These are phyloP conservation scores for Germaria angustata DNA, from an alignment of 2,888 invertebrate species.

Conservation along the genomic window DNA sequence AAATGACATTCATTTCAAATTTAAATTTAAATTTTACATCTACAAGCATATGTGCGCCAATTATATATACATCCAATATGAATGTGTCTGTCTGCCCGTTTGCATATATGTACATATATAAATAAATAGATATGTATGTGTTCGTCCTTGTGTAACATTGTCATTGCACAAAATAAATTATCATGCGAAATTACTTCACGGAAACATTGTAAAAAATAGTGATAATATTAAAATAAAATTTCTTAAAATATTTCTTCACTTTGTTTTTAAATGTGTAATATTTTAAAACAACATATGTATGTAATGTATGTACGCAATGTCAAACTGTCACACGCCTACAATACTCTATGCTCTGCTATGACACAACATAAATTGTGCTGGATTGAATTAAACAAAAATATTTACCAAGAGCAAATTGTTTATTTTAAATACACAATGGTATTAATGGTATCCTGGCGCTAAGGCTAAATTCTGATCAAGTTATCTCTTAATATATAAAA, in stretches of 20 bases:
- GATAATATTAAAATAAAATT: slow-evolving; percentile 11
- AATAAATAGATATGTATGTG: neutral
- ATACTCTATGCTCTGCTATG: slow-evolving; percentile 29
- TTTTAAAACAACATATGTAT: slow-evolving; percentile 40
- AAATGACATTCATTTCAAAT: slow-evolving; percentile 32
- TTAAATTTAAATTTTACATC: slow-evolving; percentile 14
- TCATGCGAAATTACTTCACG: slow-evolving; percentile 41
- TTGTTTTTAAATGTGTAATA: neutral
- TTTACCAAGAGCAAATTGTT: too few relatives aligned
- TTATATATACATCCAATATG: too few relatives aligned
- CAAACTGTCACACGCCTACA: slow-evolving; percentile 51
- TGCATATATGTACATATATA: neutral
- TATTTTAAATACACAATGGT: too few relatives aligned
- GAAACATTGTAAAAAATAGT: slow-evolving; percentile 33
- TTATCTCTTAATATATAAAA: too few relatives aligned
- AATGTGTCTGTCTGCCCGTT: neutral
- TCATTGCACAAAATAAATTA: slow-evolving; percentile 37
- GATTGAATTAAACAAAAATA: neutral
- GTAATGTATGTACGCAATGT: slow-evolving; percentile 49
- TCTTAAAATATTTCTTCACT: neutral
- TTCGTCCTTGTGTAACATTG: slow-evolving; percentile 48
- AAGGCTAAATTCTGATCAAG: too few relatives aligned
- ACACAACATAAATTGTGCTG: neutral
- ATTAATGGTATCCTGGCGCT: too few relatives aligned
- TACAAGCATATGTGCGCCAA: neutral